Base-by-base conservation (phyloP, 2,888 invertebrate species). In the Tipula unca region DNA sequence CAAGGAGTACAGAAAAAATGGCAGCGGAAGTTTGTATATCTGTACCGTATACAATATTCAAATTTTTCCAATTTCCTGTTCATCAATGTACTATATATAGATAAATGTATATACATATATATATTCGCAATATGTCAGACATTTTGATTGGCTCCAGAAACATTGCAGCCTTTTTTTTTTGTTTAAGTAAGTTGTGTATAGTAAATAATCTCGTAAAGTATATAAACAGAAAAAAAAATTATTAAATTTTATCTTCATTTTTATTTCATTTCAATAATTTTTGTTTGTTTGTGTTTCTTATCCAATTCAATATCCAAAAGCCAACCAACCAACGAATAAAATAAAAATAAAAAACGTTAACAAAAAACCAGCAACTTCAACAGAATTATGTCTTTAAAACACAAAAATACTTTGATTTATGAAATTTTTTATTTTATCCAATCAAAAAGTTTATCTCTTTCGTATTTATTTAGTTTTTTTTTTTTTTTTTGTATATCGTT, bases 201-300 rank as follows among this genome's bases (percentile, higher is more conserved):
- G 25, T 25, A 69, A 69, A 69, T 69, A 69, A 69, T 69, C 69
- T 69, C 20, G 20, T 69, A 48, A 69, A 25, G n/a, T n/a, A n/a
- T 25, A 69, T 69, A 69, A 69, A 25, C 69, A 69, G 1, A 69
- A 69, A 54, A 54, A 17, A 69, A 69, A 69, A 69, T 69, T 69
- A 69, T 69, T 69, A 69, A 69, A 69, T 69, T 69, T 69, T 69
- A 69, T 69, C 69, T 69, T 69, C 69, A 69, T 69, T 69, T 69
- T 69, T 69, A 69, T 69, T 69, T 69, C 69, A 69, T 69, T 69
- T 69, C 69, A 69, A 69, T 69, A 69, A 69, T 69, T 69, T 69
- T 69, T 25, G 25, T 69, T 14, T 48, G 48, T 48, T 48, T 48
- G 48, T 48, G 25, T 69, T 69, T 69, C 69, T 69, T 69, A 69